Conservation (phyloP, 2,113 vertebrate genomes). For the Notarius quadriscutis region DNA sequence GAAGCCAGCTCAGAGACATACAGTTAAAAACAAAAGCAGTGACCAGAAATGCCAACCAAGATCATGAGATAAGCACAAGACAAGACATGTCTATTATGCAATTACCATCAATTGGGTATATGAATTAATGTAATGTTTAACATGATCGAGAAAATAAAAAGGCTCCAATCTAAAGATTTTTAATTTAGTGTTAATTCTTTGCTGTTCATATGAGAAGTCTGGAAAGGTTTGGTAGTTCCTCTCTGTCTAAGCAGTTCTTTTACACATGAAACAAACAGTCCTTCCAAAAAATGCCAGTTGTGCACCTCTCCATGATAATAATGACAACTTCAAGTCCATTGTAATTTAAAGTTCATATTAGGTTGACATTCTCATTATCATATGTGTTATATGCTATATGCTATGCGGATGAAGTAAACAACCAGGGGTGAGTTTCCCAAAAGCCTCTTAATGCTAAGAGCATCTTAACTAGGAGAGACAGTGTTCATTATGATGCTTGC, state of each 20-base stretch:
- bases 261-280: neutral
- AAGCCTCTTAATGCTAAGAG: too few relatives aligned
- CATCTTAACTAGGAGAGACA: too few relatives aligned
- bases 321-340: neutral
- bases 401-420: neutral
- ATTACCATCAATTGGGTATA: too few relatives aligned
- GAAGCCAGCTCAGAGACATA: constrained; percentile 29
- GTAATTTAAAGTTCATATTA: neutral
- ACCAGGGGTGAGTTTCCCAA: too few relatives aligned
- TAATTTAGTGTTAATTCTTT: neutral
- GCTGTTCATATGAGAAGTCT: neutral
- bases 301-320: neutral
- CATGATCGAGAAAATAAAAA: neutral
- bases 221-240: neutral
- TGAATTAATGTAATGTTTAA: neutral
- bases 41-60: constrained; percentile 51
- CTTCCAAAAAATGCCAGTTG: neutral
- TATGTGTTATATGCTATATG: neutral
- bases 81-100: constrained; percentile 55
- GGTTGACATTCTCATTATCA: neutral
- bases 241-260: neutral
- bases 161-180: neutral
- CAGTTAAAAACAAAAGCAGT: constrained; percentile 41
- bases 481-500: too few relatives aligned
- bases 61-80: constrained; percentile 64